phyloP scores from a whole-genome alignment of 2,888 invertebrate genomes.

The Abscondita cerata region DNA sequence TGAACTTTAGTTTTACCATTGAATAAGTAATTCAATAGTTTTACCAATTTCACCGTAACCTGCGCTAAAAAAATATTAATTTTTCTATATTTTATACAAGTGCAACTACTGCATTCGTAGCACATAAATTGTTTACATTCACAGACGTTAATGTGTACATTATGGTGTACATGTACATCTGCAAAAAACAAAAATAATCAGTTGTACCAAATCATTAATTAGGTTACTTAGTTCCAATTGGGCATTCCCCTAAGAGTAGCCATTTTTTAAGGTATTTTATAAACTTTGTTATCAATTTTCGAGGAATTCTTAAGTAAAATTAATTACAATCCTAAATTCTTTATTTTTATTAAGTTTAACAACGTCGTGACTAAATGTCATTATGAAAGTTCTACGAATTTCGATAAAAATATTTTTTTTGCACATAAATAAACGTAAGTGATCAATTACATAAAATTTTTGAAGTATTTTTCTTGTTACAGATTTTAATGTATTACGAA shows the following conservation, averaged over 20 bases:
- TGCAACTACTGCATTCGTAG: no score
- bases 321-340: not conserved
- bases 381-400: conserved; percentile 1
- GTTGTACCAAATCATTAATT: not conserved
- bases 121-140: no score
- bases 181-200: no score
- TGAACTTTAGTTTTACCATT: no score
- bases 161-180: no score
- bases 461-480: not conserved
- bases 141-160: no score
- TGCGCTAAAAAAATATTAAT: no score
- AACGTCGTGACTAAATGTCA: not conserved
- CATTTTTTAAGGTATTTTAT: conserved; percentile 1
- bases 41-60: no score
- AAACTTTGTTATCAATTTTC: not conserved
- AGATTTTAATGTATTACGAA: not conserved
- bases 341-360: not conserved
- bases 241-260: not conserved
- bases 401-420: conserved; percentile 4
- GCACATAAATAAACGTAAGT: conserved; percentile 15
- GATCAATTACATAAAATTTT: not conserved
- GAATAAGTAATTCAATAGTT: no score
- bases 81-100: no score
- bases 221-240: not conserved
- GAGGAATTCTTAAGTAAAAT: not conserved